Evolutionary conservation across 2,113 vertebrate genomes (phyloP).

Genomic region (Brienomyrus longianalis): DNA sequence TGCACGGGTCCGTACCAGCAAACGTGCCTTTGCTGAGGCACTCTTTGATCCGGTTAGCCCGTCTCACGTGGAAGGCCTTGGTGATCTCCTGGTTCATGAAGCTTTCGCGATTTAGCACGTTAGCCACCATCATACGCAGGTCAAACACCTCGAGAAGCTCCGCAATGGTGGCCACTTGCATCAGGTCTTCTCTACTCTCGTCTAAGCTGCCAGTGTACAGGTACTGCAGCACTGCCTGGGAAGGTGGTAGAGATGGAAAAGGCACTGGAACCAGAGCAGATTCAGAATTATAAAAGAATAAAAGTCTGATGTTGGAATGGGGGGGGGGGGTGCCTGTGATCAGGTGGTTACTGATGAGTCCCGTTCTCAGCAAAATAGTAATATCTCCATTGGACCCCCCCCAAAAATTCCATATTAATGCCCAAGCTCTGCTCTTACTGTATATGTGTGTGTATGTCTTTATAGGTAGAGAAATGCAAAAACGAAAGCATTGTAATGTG

Average conservation of each 20-base stretch:
- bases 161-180: conserved; percentile 81
- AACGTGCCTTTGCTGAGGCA: conserved; percentile 77
- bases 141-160: conserved; percentile 84
- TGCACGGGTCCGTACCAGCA: conserved; percentile 58
- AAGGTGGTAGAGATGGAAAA: conserved; percentile 1
- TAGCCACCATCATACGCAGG: conserved; percentile 87
- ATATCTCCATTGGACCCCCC: background rate
- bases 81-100: conserved; percentile 95
- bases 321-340: background rate
- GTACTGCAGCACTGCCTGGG: conserved; percentile 72
- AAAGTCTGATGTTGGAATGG: background rate
- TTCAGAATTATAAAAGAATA: background rate
- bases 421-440: background rate
- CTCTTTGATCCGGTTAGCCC: conserved; percentile 86
- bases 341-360: background rate
- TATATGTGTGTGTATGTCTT: background rate
- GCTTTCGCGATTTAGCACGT: conserved; percentile 81
- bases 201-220: conserved; percentile 77
- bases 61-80: conserved; percentile 83
- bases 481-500: no score
- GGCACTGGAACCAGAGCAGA: background rate
- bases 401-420: background rate
- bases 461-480: no score
- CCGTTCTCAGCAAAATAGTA: background rate
- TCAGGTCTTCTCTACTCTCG: conserved; percentile 64